A percentile compares a stretch with the other conserved stretches of the same genome.
Conservation (phyloP, 35 echinoderm and acorn worm genomes). For the Apostichopus parvimensis region DNA sequence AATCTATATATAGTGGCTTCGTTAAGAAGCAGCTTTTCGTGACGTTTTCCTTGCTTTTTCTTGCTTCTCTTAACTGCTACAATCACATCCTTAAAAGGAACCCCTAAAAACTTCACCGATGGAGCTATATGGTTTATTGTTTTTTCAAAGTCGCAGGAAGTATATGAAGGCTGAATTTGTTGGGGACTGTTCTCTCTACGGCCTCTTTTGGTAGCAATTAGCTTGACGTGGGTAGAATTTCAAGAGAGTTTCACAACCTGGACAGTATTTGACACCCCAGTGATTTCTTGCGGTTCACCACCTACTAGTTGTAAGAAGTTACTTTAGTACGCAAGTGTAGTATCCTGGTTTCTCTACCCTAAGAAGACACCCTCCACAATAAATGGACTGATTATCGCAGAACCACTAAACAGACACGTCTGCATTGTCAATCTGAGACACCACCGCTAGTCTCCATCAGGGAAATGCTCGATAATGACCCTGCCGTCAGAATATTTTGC, state of each 20-base stretch:
- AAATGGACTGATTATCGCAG: no score
- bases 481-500: no score
- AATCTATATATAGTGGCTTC: no score
- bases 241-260: slow-evolving; percentile 32
- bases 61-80: slow-evolving; percentile 36
- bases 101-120: slow-evolving; percentile 50
- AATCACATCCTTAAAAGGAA: background rate
- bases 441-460: no score
- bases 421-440: no score
- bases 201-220: background rate
- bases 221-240: background rate
- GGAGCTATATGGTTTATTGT: slow-evolving; percentile 41
- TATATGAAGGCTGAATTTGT: background rate
- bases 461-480: no score
- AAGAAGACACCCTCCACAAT: no score
- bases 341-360: no score
- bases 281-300: slow-evolving; percentile 21
- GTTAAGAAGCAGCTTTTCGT: no score
- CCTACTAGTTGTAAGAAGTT: no score
- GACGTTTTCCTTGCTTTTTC: slow-evolving; percentile 44
- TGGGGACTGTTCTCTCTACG: background rate
- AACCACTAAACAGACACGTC: no score
- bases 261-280: background rate
- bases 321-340: no score
- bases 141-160: slow-evolving; percentile 29